Percentiles rank a stretch among this genome's conserved stretches.
These are phyloP conservation scores for Trinectes maculatus DNA, from an alignment of 2,113 vertebrate genomes.

Conservation along the genomic window DNA sequence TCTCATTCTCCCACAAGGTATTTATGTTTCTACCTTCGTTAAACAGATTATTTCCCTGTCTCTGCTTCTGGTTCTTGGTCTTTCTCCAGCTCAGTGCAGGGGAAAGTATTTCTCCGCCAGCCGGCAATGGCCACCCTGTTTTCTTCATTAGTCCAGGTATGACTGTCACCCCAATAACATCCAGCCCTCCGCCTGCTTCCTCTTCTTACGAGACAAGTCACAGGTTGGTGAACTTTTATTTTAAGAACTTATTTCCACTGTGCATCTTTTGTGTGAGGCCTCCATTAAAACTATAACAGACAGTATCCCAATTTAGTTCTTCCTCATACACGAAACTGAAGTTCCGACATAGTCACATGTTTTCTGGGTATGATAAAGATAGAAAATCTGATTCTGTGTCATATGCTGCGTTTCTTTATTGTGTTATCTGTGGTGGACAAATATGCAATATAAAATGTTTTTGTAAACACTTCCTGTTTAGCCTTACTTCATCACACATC, in stretches of 20 bases:
- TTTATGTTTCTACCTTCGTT: no score
- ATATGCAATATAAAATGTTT: no score
- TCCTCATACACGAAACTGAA: background rate
- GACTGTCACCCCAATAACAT: constrained; percentile 82
- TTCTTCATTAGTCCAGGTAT: constrained; percentile 81
- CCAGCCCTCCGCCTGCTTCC: constrained; percentile 67
- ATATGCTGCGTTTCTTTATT: no score
- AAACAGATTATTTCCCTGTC: no score
- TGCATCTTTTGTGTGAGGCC: background rate
- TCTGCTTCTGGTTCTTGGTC: background rate
- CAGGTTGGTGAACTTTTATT: constrained; percentile 78
- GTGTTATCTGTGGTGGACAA: no score
- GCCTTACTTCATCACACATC: constrained; percentile 33
- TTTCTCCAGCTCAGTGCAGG: constrained; percentile 23
- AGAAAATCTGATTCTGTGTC: no score
- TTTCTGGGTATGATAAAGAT: no score
- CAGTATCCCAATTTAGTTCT: background rate
- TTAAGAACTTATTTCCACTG: background rate
- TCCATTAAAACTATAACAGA: background rate
- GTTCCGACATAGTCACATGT: no score
- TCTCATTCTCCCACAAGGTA: no score
- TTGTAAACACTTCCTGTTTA: no score
- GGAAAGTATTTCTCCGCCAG: constrained; percentile 72
- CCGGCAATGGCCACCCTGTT: constrained; percentile 79
- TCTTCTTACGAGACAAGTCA: constrained; percentile 55